These are phyloP conservation scores for Oreochromis spilurus DNA, from an alignment of 2,113 vertebrate species.

Conservation along the genomic window DNA sequence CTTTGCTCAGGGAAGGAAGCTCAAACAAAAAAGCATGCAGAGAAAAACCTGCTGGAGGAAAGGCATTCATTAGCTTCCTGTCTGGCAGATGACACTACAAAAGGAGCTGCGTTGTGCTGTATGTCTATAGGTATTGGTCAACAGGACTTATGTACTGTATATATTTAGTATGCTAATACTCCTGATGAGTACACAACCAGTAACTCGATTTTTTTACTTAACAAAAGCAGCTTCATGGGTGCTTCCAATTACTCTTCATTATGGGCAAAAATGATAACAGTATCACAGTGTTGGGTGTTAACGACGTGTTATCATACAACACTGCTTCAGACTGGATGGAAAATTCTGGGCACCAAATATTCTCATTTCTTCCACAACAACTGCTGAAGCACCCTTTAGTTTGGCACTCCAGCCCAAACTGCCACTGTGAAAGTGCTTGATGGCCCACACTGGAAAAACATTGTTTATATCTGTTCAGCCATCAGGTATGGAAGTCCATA, in stretches of 20 bases:
- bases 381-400: constrained; percentile 55
- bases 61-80: background rate
- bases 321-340: constrained; percentile 28
- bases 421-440: constrained; percentile 51
- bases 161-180: background rate
- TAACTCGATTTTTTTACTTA: background rate
- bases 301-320: background rate
- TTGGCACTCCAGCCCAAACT: constrained; percentile 49
- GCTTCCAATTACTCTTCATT: background rate
- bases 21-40: background rate
- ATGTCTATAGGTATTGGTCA: background rate
- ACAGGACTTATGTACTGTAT: background rate
- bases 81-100: background rate
- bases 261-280: background rate
- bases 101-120: background rate
- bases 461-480: constrained; percentile 44
- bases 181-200: background rate
- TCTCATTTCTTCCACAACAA: constrained; percentile 37
- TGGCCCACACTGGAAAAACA: constrained; percentile 55
- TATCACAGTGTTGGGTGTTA: background rate
- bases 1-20: background rate
- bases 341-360: constrained; percentile 26
- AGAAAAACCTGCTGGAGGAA: background rate
- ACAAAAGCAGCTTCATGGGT: background rate
- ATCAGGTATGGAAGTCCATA: constrained; percentile 22